Conservation (phyloP, 2,888 invertebrate genomes). For the Polia nebulosa region DNA sequence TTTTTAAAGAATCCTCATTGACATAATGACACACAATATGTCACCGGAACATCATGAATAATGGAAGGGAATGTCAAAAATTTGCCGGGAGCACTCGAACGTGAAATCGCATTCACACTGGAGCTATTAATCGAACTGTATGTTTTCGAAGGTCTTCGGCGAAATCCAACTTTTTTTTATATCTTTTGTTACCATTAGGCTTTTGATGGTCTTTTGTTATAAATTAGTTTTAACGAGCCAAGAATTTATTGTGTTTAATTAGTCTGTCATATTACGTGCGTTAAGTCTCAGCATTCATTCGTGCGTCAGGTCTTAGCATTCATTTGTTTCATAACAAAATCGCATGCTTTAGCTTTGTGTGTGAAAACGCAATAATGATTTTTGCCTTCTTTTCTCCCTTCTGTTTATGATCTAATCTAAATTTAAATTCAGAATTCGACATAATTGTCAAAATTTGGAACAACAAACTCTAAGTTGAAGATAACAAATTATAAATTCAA, state of each 20-base stretch:
- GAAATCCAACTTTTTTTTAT: conserved; percentile 46
- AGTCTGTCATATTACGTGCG: not conserved
- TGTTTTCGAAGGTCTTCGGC: conserved; percentile 40
- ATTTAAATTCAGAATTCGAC: too few species aligned
- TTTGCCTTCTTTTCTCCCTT: not conserved
- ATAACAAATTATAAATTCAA: too few species aligned
- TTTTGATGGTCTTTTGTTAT: conserved; percentile 35
- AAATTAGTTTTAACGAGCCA: too few species aligned
- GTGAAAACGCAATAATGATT: not conserved
- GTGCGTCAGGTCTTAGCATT: too few species aligned
- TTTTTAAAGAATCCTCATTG: conserved; percentile 75
- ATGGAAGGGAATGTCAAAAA: conserved; percentile 74
- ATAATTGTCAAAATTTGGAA: too few species aligned
- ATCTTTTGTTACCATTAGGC: conserved; percentile 42
- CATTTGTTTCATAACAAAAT: not conserved
- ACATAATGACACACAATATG: conserved; percentile 81
- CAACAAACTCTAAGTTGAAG: too few species aligned
- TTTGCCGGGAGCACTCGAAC: conserved; percentile 59
- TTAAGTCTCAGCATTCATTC: too few species aligned
- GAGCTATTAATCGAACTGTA: conserved; percentile 62
- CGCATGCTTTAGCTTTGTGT: not conserved
- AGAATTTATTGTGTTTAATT: not conserved
- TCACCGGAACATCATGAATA: conserved; percentile 81
- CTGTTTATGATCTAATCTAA: not conserved
- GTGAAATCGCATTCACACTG: conserved; percentile 69